Percentiles rank a stretch among this genome's conserved stretches.
phyloP scores from a whole-genome alignment of 1,140 invertebrate genomes.

The Bathynomus jamesi region DNA sequence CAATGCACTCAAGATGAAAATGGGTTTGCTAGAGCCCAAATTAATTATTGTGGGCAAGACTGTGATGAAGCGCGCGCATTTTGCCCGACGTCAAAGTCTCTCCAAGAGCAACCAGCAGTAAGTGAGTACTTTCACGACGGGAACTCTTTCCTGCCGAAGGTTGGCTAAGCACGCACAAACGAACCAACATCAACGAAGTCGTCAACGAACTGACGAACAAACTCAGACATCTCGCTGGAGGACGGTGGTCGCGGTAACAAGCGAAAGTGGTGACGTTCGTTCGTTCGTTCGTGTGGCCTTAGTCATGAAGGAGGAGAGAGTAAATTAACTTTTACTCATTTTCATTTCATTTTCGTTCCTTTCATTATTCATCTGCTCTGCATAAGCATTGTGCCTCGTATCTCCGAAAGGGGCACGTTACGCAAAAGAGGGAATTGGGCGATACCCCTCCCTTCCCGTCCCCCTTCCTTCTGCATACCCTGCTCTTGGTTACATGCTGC shows the following conservation, averaged over 20 bases:
- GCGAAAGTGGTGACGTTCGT: neutral
- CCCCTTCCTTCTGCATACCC: neutral
- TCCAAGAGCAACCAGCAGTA: neutral
- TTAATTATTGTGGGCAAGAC: too few species aligned
- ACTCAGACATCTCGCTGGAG: neutral
- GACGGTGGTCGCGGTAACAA: neutral
- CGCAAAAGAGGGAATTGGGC: too few species aligned
- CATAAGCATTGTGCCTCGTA: too few species aligned
- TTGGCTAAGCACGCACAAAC: neutral
- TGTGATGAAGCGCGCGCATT: too few species aligned
- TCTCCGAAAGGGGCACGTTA: too few species aligned
- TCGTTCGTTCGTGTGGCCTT: neutral
- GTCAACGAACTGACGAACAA: neutral
- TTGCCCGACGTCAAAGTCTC: neutral
- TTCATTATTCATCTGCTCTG: too few species aligned
- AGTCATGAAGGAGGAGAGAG: neutral
- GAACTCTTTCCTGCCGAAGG: neutral
- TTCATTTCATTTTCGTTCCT: neutral
- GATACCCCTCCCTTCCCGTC: too few species aligned
- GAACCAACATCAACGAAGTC: neutral
- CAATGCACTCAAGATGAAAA: too few species aligned
- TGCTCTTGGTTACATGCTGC: neutral
- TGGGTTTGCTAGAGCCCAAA: too few species aligned
- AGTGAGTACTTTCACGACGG: neutral
- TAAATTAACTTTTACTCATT: neutral